Evolutionary conservation across 1,140 invertebrate species (phyloP), one percentile per base, ranked within the genome.

Genomic region (Phenacoccus solenopsis): DNA sequence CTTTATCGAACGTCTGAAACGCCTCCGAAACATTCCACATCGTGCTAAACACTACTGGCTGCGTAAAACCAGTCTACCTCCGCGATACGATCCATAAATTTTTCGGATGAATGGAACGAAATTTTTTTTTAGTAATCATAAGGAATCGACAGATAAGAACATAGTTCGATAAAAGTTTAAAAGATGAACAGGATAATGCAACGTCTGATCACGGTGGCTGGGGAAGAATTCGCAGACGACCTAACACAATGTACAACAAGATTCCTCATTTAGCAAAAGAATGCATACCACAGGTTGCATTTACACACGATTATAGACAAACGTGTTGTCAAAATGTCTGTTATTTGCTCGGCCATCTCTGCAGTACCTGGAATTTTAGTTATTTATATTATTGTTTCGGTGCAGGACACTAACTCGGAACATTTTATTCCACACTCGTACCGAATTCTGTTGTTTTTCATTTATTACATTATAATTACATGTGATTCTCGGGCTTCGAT

Each of bases 221-320:
- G 9, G 59, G 22, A 25, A 27, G 59, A 64, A 64, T 64, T 64
- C 59, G 20, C 59, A 64, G 59, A 64, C 59, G 59, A 64, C 59
- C 59, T 64, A 27, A 64, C 59, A 64, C 59, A 64, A 64, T 64
- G 59, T 64, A 64, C 59, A 27, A 64, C 59, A 64, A 64, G 59
- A 64, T 64, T 64, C 59, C 59, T 64, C 59, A 64, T 64, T 64
- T 64, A 64, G 59, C 59, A 25, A 64, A 64, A 64, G 59, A 64
- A 64, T 64, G 59, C 59, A 64, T 64, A 64, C 59, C 59, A 27
- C 59, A 64, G 25, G 25, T 64, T 27, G 59, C 59, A 64, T 64
- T 64, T 64, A 64, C 59, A 64, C 59, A 64, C 59, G 59, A 64
- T 64, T 64, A 64, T 64, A 64, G 59, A 64, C 59, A 64, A 64